Base-by-base conservation (phyloP, 2,797 vertebrate genomes). In the Ctenopoma multispine region DNA sequence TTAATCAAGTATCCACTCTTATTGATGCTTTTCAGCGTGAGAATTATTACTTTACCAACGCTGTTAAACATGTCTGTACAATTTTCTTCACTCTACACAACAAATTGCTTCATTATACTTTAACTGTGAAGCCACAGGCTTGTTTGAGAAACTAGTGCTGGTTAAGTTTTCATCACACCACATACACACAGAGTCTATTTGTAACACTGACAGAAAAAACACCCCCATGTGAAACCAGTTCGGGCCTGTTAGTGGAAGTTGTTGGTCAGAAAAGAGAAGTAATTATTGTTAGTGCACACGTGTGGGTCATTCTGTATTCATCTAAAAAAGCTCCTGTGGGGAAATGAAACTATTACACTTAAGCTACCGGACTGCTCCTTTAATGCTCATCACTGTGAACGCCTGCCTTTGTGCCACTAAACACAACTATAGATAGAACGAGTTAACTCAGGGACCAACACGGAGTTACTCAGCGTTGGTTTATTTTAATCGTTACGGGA, bases 201-300 rank as follows among this genome's bases (percentile, higher is more conserved):
- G 12, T 38, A 50, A 40, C 11, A 31, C 24, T 15, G 54, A 56
- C 59, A 40, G 44, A 58, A 62, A 57, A 76, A 58, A 24, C n/a
- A n/a, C n/a, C n/a, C n/a, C 15, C 15, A 68, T 47, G 11, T 53
- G 63, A 80, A 77, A 77, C 36, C 38, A 54, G n/a, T 31, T 23
- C 29, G 41, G 46, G 31, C 40, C 41, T 10, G 38, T 29, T 34
- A 50, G 55, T 75, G 85, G 87, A 92, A 88, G 82, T 79, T 31
- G 24, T 76, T 77, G 73, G 51, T 66, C n/a, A 69, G 53, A 85
- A 72, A 79, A 49, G 29, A 82, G 81, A 87, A 89, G 82, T 34
- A 0, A 68, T 72, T 31, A 29, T 49, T 14, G 6, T 17, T 11
- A 18, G 4, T 27, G 40, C 7, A 31, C 9, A 55, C 23, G 65